Conservation (phyloP, 2,888 invertebrate genomes). For the Diplolepis rosae region DNA sequence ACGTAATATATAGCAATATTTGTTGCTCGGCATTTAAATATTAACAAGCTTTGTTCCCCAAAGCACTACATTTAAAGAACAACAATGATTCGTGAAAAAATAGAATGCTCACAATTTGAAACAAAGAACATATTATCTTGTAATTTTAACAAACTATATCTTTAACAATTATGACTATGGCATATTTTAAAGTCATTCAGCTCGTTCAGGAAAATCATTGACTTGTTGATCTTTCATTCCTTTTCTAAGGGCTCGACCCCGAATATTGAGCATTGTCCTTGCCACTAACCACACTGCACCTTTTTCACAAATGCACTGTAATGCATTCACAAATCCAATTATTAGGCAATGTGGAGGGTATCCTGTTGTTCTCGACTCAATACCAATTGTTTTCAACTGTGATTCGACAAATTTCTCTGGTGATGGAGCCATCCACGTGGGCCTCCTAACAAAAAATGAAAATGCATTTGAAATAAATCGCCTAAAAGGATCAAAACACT, state of each 20-base stretch:
- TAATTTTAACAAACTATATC: slow-evolving; percentile 32
- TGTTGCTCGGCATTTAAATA: background rate
- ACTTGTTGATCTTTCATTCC: slow-evolving; percentile 51
- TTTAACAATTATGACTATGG: slow-evolving; percentile 39
- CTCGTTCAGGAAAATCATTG: slow-evolving; percentile 44
- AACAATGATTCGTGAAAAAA: background rate
- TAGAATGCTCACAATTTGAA: background rate
- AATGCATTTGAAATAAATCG: too few relatives aligned
- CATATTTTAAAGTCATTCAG: slow-evolving; percentile 39
- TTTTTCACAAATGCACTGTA: slow-evolving; percentile 75
- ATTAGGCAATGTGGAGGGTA: slow-evolving; percentile 83
- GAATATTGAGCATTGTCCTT: slow-evolving; percentile 80
- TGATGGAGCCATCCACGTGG: slow-evolving; percentile 84
- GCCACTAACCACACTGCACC: slow-evolving; percentile 79
- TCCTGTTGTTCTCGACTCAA: slow-evolving; percentile 82
- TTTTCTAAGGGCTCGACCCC: slow-evolving; percentile 77
- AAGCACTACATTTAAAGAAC: background rate
- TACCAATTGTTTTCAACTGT: slow-evolving; percentile 83
- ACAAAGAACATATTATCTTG: background rate
- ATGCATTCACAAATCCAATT: slow-evolving; percentile 74
- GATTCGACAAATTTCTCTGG: slow-evolving; percentile 83
- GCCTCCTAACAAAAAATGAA: slow-evolving; percentile 63
- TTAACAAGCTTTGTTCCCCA: background rate
- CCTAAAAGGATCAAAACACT: too few relatives aligned
- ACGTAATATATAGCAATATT: background rate